A percentile compares a stretch with the other conserved stretches of the same genome.
phyloP scores from a whole-genome alignment of 2,888 invertebrate species.

The Odontothrips loti region DNA sequence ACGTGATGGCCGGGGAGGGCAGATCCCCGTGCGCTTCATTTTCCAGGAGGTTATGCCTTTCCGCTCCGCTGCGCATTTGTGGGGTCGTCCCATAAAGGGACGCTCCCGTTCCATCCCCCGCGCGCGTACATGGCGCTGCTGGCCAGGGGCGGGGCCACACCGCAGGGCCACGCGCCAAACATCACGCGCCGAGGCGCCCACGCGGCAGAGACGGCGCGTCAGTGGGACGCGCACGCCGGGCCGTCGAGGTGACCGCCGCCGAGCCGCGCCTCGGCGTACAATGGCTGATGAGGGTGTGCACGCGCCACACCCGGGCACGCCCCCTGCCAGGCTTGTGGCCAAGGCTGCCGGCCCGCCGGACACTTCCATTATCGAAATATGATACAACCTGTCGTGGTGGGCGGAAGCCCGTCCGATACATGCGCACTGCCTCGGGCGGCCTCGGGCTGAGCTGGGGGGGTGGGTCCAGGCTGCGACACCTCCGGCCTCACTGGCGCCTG shows the following conservation, averaged over 20 bases:
- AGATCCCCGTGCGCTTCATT: no score
- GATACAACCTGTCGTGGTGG: neutral
- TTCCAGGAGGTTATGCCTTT: no score
- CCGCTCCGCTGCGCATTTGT: no score
- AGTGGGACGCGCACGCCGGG: neutral
- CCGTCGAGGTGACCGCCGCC: neutral
- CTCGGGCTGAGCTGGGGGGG: neutral
- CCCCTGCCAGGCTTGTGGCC: neutral
- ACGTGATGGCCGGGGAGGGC: no score
- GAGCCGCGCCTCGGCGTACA: neutral
- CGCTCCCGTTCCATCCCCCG: no score
- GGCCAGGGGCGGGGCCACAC: no score
- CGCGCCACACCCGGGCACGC: neutral
- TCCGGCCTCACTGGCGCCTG: no score
- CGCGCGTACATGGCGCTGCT: no score
- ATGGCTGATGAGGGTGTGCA: neutral
- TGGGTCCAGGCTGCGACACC: no score
- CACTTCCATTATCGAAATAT: conserved; percentile 24
- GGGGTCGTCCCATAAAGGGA: no score
- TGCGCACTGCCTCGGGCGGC: neutral
- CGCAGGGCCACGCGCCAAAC: no score
- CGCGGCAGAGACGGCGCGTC: neutral
- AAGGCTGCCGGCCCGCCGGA: neutral
- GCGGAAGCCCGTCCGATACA: neutral
- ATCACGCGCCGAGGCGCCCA: no score